A percentile compares a stretch with the other conserved stretches of the same genome.
phyloP scores from a whole-genome alignment of 2,888 invertebrate genomes.

The Tryphoninae sp. region DNA sequence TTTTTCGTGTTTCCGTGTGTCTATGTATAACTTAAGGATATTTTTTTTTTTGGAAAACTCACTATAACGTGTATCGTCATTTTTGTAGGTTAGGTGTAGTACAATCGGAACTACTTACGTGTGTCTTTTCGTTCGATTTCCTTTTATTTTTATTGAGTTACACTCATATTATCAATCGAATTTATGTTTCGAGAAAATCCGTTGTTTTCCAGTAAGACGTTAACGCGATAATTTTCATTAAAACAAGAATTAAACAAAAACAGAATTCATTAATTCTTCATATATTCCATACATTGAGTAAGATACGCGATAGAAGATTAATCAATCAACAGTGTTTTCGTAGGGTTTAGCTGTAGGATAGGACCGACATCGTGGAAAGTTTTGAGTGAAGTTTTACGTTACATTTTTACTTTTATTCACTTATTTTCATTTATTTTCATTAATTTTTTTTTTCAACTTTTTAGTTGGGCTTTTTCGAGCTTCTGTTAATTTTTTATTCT shows the following conservation, averaged over 20 bases:
- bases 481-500: constrained; percentile 17
- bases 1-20: constrained; percentile 60
- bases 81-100: constrained; percentile 50
- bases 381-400: constrained; percentile 57
- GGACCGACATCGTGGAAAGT: constrained; percentile 64
- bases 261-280: constrained; percentile 35
- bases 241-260: background rate
- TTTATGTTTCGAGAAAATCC: constrained; percentile 67
- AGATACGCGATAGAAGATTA: constrained; percentile 44
- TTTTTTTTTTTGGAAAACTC: constrained; percentile 36
- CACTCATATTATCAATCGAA: constrained; percentile 61
- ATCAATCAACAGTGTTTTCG: constrained; percentile 35
- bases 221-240: constrained; percentile 37
- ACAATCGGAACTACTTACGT: constrained; percentile 44
- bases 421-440: constrained; percentile 22
- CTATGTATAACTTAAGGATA: constrained; percentile 12
- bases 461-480: background rate
- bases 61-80: constrained; percentile 39
- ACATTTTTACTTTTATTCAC: constrained; percentile 32
- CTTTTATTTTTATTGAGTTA: constrained; percentile 55
- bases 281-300: constrained; percentile 41
- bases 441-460: background rate
- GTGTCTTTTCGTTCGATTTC: constrained; percentile 47
- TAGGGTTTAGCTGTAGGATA: constrained; percentile 56
- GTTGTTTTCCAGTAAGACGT: constrained; percentile 66